phyloP scores from a whole-genome alignment of 1,140 invertebrate species.

The Bombus soroeensis region DNA sequence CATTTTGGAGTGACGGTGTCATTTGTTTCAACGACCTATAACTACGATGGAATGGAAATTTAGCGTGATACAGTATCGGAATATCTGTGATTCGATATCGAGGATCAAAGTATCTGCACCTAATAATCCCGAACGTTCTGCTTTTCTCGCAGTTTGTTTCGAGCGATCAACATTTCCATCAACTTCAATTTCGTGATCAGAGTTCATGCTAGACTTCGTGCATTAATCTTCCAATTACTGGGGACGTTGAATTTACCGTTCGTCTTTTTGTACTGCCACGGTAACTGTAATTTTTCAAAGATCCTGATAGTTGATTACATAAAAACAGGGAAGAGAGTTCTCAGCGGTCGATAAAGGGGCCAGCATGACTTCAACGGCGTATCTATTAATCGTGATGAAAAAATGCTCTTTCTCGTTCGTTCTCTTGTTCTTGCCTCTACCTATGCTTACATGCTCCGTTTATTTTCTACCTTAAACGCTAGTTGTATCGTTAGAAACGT shows the following conservation, averaged over 20 bases:
- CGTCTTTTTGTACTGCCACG: no score
- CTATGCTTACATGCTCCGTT: constrained; percentile 57
- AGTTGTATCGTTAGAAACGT: constrained; percentile 78
- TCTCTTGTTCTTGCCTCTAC: constrained; percentile 20
- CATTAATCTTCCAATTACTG: background rate
- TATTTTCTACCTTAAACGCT: constrained; percentile 64
- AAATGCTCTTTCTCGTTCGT: constrained; percentile 8
- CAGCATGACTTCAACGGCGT: background rate
- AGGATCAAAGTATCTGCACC: constrained; percentile 15
- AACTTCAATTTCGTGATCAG: background rate
- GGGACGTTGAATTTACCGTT: background rate
- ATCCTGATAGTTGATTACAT: background rate
- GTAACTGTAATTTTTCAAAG: background rate
- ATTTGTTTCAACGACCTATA: background rate
- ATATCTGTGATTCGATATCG: background rate
- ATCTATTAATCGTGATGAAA: background rate
- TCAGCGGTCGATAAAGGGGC: constrained; percentile 1
- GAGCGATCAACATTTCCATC: constrained; percentile 2
- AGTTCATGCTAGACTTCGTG: background rate
- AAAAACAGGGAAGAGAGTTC: background rate
- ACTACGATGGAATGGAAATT: background rate
- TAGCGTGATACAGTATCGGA: background rate
- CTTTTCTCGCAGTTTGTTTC: background rate
- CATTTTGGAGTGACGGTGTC: rapidly evolving
- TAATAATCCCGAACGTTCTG: background rate